phyloP scores from a whole-genome alignment of 2,888 invertebrate species.

The Hololepta plana region DNA sequence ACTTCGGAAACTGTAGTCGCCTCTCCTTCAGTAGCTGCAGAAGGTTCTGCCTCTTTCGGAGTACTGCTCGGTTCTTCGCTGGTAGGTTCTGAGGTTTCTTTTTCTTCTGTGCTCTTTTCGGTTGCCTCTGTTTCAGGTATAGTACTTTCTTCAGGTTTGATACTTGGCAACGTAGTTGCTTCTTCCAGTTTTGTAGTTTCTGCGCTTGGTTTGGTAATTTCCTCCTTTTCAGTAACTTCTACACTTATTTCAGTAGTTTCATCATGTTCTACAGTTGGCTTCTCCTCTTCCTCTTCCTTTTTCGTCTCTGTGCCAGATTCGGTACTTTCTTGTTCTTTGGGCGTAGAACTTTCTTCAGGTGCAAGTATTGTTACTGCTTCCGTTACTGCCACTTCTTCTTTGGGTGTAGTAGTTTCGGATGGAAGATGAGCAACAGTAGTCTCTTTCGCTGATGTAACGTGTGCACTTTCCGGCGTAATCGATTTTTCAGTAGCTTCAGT shows the following conservation, averaged over 20 bases:
- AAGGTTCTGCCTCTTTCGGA: not conserved
- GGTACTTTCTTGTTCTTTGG: no score
- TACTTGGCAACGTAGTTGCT: conserved; percentile 6
- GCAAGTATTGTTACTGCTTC: conserved; percentile 4
- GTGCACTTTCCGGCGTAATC: conserved; percentile 5
- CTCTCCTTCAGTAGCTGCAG: conserved; percentile 1
- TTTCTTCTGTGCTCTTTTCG: conserved; percentile 1
- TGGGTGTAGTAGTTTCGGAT: not conserved
- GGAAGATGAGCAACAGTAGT: not conserved
- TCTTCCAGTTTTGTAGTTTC: conserved; percentile 5
- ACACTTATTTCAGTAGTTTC: conserved; percentile 2
- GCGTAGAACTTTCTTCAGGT: no score
- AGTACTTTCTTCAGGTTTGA: conserved; percentile 3
- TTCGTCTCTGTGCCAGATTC: conserved; percentile 4
- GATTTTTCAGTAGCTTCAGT: conserved; percentile 5
- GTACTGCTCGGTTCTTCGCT: not conserved
- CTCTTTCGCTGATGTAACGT: conserved; percentile 2
- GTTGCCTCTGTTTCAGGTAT: not conserved
- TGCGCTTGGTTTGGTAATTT: no score
- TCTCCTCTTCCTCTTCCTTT: conserved; percentile 4
- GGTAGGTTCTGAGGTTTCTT: conserved; percentile 1
- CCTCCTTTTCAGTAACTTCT: conserved; percentile 3
- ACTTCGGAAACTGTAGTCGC: conserved; percentile 2
- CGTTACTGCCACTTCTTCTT: conserved; percentile 5
- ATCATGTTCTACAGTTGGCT: conserved; percentile 1